phyloP scores from a whole-genome alignment of 2,888 invertebrate genomes.

The Oxycera nigricornis region DNA sequence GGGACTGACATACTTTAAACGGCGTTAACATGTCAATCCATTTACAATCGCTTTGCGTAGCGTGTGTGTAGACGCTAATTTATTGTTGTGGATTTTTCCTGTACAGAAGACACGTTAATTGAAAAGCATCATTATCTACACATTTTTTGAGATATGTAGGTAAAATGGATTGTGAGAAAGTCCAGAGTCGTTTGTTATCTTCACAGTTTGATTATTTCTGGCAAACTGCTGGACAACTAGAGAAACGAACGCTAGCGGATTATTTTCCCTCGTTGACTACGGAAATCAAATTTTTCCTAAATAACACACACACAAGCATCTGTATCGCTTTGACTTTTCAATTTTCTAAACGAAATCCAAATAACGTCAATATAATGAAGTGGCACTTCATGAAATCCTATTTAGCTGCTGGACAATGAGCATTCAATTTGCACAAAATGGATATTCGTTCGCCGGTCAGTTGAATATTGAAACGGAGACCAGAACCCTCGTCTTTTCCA shows the following conservation, averaged over 20 bases:
- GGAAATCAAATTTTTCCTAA: neutral
- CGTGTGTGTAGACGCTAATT: neutral
- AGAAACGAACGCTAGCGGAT: too few species aligned
- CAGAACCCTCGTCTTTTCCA: slow-evolving; percentile 4
- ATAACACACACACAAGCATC: neutral
- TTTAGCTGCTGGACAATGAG: slow-evolving; percentile 40
- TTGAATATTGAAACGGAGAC: slow-evolving; percentile 3
- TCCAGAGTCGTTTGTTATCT: too few species aligned
- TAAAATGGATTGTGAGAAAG: too few species aligned
- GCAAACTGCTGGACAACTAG: too few species aligned
- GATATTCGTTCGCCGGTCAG: slow-evolving; percentile 8
- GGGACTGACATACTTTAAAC: slow-evolving; percentile 7
- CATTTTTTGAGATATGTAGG: too few species aligned
- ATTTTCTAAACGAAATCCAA: slow-evolving; percentile 30
- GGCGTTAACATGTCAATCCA: slow-evolving; percentile 24
- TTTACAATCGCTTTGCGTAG: slow-evolving; percentile 9
- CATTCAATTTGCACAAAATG: slow-evolving; percentile 42
- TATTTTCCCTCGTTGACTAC: too few species aligned
- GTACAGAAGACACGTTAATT: too few species aligned
- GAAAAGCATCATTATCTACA: too few species aligned
- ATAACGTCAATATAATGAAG: slow-evolving; percentile 39
- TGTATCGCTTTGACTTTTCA: slow-evolving; percentile 17
- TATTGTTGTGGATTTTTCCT: too few species aligned
- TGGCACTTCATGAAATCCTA: slow-evolving; percentile 42
- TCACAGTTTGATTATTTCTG: too few species aligned